A percentile compares a stretch with the other conserved stretches of the same genome.
Evolutionary conservation across 2,797 vertebrate genomes (phyloP).

Genomic region (Otolemur crassicaudatus): DNA sequence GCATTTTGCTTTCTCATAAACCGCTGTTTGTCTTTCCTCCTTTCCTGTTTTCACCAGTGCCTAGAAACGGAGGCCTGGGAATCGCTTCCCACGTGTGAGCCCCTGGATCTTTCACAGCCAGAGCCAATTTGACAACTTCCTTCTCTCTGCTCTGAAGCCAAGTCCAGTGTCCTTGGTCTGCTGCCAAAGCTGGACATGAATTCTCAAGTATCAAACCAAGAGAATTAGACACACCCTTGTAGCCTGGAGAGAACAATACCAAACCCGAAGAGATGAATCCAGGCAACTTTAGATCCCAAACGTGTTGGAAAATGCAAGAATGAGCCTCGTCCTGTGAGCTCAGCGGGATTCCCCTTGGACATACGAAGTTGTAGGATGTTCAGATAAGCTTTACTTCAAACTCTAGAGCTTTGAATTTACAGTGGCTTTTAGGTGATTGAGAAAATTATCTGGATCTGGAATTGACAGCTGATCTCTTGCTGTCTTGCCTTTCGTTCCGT

Average conservation of each 20-base stretch:
- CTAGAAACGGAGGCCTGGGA: background rate
- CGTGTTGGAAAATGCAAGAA: background rate
- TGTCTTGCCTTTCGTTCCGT: background rate
- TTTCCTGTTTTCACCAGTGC: background rate
- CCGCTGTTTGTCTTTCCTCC: background rate
- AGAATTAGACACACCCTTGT: background rate
- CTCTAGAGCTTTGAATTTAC: slow-evolving; percentile 3
- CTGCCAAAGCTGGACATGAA: background rate
- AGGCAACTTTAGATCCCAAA: background rate
- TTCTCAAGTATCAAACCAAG: background rate
- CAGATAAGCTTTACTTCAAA: background rate
- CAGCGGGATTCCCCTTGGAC: background rate
- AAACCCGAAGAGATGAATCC: background rate
- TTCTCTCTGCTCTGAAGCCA: background rate
- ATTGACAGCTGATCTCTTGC: background rate
- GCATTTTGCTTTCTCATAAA: slow-evolving; percentile 12
- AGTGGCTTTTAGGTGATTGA: slow-evolving; percentile 39
- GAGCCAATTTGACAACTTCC: background rate
- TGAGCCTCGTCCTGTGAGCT: background rate
- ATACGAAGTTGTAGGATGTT: background rate
- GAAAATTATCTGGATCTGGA: slow-evolving; percentile 50
- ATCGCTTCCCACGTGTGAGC: background rate
- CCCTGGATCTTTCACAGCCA: background rate
- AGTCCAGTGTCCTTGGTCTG: background rate
- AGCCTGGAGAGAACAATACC: background rate